These are phyloP conservation scores for Lepidurus apus DNA, from an alignment of 1,140 invertebrate species.

Conservation along the genomic window DNA sequence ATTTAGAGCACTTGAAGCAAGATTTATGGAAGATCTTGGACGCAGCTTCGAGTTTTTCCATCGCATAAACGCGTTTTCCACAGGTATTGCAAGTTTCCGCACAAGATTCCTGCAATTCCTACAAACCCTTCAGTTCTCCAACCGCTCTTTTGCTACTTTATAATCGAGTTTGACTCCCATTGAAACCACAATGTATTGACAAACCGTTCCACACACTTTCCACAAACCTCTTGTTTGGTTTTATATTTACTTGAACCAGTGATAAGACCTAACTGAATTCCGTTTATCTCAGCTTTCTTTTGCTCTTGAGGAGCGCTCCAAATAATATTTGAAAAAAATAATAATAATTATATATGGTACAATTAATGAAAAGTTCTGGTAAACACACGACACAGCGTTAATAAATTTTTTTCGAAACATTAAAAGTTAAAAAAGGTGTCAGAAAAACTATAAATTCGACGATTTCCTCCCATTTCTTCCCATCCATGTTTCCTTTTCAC, in stretches of 20 bases:
- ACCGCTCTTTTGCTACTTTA: not conserved
- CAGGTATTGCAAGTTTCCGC: conserved; percentile 65
- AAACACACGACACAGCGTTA: conserved; percentile 21
- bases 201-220: not conserved
- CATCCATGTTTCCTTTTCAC: not conserved
- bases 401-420: not conserved
- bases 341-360: too few relatives aligned
- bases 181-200: conserved; percentile 11
- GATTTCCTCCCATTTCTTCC: not conserved
- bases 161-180: not conserved
- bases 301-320: not conserved
- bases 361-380: not conserved
- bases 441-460: not conserved
- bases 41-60: conserved; percentile 72
- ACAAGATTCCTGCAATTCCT: conserved; percentile 52
- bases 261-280: not conserved
- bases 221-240: not conserved
- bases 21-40: conserved; percentile 68
- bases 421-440: not conserved
- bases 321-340: too few relatives aligned
- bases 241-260: not conserved
- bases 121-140: conserved; percentile 35
- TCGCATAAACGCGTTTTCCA: conserved; percentile 66
- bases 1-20: conserved; percentile 74
- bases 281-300: not conserved